Evolutionary conservation across 2,797 vertebrate species (phyloP), one percentile per base, ranked within the genome.

Genomic region (Lagothrix lagotricha): DNA sequence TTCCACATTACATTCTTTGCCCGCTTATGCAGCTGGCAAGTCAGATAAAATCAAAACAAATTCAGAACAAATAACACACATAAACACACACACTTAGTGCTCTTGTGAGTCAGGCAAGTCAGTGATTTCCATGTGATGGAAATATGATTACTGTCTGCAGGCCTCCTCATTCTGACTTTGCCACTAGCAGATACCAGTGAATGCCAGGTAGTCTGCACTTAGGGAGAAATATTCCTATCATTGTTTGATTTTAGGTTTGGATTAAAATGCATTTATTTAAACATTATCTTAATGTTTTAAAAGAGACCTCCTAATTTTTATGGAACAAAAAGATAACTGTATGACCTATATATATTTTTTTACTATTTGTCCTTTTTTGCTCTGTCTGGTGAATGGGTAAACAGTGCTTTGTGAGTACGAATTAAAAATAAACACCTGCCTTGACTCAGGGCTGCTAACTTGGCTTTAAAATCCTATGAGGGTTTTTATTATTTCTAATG

Each of bases 1-100:
- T 82, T 97, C 97, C 0, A 75, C 17, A 93, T 97, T 94, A 92
- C 93, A 95, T 61, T 76, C 77, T 92, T 98, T 94, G 84, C 44
- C 58, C 93, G 67, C 75, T 90, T 96, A 84, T 85, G 90, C 82
- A 96, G 57, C 80, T 93, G 85, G 83, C 58, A 93, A 96, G 92
- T 0, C 2, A 19, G 67, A 70, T 82, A 17, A 92, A 97, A 97
- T 81, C 61, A 89, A 97, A 97, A 44, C 67, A 72, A 95, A 90
- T 93, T 96, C 79, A 95, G 90, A 90, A 95, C 57, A 94, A n/a
- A 95, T 19, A 91, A 91, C 70, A 95, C 41, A 92, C 50, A 81
- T 72, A 67, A 73, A 90, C 30, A 92, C 87, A 85, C 64, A 92
- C 33, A 84, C n/a, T 77, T 90, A 85, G 67, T 36, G 58, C 64